Conservation (phyloP, 2,888 invertebrate genomes). For the Leptinotarsa tumamoca region DNA sequence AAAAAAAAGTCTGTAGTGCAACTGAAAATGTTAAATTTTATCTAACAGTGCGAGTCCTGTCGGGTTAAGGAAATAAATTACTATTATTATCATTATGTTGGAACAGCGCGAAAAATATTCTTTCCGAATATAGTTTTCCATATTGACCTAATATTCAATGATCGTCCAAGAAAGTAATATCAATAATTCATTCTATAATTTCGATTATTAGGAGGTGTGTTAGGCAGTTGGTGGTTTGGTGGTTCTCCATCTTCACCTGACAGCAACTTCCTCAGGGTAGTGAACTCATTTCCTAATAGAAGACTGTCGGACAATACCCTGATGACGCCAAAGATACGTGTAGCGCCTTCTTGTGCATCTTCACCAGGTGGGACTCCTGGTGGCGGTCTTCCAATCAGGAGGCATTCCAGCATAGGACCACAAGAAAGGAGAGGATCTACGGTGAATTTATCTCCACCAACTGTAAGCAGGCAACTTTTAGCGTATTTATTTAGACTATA, state of each 20-base stretch:
- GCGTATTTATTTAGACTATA: background rate
- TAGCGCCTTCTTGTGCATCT: slow-evolving; percentile 90
- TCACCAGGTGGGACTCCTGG: slow-evolving; percentile 81
- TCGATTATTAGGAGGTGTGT: slow-evolving; percentile 67
- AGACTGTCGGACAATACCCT: slow-evolving; percentile 92
- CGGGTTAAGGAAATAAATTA: too few relatives aligned
- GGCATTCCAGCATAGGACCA: slow-evolving; percentile 92
- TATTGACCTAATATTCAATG: too few relatives aligned
- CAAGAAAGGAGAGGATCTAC: slow-evolving; percentile 88
- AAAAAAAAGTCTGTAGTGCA: too few relatives aligned
- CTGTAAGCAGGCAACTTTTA: slow-evolving; percentile 74
- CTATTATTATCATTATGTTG: too few relatives aligned
- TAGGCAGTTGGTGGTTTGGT: slow-evolving; percentile 87
- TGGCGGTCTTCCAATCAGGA: slow-evolving; percentile 84
- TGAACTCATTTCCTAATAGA: slow-evolving; percentile 83
- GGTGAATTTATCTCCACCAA: slow-evolving; percentile 88
- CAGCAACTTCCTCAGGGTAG: slow-evolving; percentile 88
- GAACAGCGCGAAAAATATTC: too few relatives aligned
- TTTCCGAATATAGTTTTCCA: too few relatives aligned
- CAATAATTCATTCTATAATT: background rate
- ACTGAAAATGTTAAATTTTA: too few relatives aligned
- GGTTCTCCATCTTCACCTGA: slow-evolving; percentile 87
- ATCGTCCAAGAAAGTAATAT: too few relatives aligned
- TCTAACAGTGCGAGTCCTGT: too few relatives aligned
- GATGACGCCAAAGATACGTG: slow-evolving; percentile 90